These are phyloP conservation scores for Solenodon paradoxus DNA, from an alignment of 2,113 vertebrate genomes.

Conservation along the genomic window DNA sequence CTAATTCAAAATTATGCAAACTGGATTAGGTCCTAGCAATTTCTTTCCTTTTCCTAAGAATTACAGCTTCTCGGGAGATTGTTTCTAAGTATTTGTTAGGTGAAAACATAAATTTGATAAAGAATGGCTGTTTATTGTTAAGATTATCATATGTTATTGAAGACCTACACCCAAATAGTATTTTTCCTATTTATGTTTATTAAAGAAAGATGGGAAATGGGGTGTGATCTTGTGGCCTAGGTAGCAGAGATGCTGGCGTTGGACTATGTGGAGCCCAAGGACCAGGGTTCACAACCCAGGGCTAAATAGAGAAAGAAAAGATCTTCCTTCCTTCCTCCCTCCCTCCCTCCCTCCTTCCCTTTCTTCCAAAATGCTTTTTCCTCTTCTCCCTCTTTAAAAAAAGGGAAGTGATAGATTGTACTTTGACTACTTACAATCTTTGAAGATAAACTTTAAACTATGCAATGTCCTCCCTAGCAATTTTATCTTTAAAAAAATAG, in stretches of 20 bases:
- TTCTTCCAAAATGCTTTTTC: no score
- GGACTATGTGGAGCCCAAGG: no score
- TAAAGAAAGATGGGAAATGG: not conserved
- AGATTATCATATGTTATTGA: not conserved
- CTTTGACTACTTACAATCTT: not conserved
- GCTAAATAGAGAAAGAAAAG: no score
- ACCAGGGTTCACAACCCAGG: no score
- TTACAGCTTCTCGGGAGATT: not conserved
- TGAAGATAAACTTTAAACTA: not conserved
- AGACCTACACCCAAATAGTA: not conserved
- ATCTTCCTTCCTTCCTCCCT: no score
- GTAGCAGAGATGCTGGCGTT: no score
- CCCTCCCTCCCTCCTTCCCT: no score
- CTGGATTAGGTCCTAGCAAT: not conserved
- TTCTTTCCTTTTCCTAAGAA: constrained; percentile 15
- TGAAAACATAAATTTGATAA: not conserved
- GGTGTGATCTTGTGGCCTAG: no score
- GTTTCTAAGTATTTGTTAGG: not conserved
- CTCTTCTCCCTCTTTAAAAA: no score
- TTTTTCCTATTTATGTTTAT: not conserved
- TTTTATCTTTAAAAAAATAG: not conserved
- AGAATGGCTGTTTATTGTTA: not conserved
- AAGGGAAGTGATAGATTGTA: not conserved
- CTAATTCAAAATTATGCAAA: not conserved
- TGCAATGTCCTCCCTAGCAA: not conserved